Conservation (phyloP, 1,140 invertebrate genomes). For the Pygmarrhopalites habei region DNA sequence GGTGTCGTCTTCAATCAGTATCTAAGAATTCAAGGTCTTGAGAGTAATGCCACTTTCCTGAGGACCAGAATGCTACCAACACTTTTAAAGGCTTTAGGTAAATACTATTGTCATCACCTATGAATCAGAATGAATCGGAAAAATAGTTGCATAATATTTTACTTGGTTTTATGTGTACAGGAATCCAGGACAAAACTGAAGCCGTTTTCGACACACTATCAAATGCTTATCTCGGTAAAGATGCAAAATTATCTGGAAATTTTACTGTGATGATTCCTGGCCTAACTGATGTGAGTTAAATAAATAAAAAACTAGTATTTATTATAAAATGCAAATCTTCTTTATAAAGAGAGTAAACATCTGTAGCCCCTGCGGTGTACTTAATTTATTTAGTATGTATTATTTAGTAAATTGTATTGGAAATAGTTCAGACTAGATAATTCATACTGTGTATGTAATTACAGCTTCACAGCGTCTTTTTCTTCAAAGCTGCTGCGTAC, state of each 20-base stretch:
- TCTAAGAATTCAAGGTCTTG: conserved; percentile 13
- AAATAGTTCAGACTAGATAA: no score
- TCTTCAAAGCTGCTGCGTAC: conserved; percentile 34
- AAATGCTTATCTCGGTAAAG: conserved; percentile 15
- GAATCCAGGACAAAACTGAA: conserved; percentile 15
- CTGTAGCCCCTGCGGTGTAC: no score
- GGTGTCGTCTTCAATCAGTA: conserved; percentile 19
- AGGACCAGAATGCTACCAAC: conserved; percentile 15
- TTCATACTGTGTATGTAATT: no score
- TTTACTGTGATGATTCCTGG: conserved; percentile 29
- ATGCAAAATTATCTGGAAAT: conserved; percentile 14
- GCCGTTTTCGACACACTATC: conserved; percentile 29
- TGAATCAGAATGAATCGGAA: no score
- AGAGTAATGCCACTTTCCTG: conserved; percentile 13
- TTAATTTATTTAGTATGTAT: no score
- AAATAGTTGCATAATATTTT: no score
- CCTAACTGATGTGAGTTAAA: conserved; percentile 31
- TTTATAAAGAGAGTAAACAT: no score
- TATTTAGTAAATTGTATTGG: no score
- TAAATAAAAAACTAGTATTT: no score
- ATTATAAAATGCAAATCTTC: no score
- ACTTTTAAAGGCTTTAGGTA: conserved; percentile 19
- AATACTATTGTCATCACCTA: no score
- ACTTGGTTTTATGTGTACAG: no score
- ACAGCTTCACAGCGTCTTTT: conserved; percentile 30